Evolutionary conservation across 2,888 invertebrate species (phyloP).

Genomic region (Branchipolynoe longqiensis): DNA sequence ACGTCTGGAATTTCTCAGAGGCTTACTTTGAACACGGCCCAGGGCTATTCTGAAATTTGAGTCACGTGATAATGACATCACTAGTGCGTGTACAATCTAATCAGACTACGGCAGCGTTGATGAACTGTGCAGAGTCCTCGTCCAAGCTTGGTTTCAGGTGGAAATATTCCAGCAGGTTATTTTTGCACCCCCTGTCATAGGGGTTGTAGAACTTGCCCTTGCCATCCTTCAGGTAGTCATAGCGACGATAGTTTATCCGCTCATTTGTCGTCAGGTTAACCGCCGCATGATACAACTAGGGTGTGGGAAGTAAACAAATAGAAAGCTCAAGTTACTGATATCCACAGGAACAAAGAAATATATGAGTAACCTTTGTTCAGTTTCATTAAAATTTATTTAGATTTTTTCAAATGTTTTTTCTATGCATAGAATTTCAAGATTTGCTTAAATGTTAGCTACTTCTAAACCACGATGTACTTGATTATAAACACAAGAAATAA

Average conservation of each 20-base stretch:
- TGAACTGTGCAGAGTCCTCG: conserved; percentile 75
- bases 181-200: conserved; percentile 92
- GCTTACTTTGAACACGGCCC: too few relatives aligned
- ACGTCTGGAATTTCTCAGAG: too few relatives aligned
- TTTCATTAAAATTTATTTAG: background rate
- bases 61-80: too few relatives aligned
- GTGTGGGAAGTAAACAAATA: too few relatives aligned
- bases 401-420: background rate
- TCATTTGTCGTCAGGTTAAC: conserved; percentile 97
- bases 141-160: conserved; percentile 82
- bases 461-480: background rate
- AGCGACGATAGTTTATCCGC: conserved; percentile 95
- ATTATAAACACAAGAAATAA: too few relatives aligned
- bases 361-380: background rate
- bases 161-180: conserved; percentile 94
- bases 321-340: too few relatives aligned
- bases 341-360: background rate
- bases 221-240: conserved; percentile 93
- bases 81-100: too few relatives aligned
- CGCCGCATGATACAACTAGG: conserved; percentile 92
- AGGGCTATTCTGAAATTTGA: too few relatives aligned
- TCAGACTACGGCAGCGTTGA: conserved; percentile 70
- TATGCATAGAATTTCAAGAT: background rate
- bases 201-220: conserved; percentile 94
- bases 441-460: background rate